Evolutionary conservation across 2,113 vertebrate genomes (phyloP).

Genomic region (Gavia stellata): DNA sequence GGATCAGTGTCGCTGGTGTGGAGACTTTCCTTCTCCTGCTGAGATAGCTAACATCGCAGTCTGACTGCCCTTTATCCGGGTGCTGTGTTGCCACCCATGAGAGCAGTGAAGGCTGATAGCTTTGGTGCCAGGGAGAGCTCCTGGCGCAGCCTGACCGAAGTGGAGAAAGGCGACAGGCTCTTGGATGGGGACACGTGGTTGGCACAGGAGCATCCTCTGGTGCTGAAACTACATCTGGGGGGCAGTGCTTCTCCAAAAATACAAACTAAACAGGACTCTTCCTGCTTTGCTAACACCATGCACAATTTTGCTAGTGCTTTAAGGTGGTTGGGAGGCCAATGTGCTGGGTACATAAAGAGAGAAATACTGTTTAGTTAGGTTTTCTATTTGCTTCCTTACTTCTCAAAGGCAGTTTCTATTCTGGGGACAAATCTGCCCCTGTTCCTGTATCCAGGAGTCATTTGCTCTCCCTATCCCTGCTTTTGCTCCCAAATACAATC

Average conservation of each 20-base stretch:
- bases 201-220: not conserved
- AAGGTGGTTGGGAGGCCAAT: not conserved
- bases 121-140: not conserved
- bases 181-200: rapidly evolving
- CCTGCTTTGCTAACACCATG: not conserved
- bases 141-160: not conserved
- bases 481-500: not conserved
- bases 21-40: not conserved
- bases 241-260: not conserved
- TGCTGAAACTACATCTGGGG: not conserved
- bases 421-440: not conserved
- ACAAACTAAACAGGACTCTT: not conserved
- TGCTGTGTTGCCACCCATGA: rapidly evolving
- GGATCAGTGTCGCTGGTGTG: rapidly evolving
- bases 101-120: not conserved
- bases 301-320: not conserved
- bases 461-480: rapidly evolving
- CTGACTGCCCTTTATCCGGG: not conserved
- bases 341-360: not conserved
- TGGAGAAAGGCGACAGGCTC: rapidly evolving
- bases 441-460: not conserved
- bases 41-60: not conserved
- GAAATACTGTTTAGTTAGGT: not conserved
- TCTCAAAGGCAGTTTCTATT: not conserved
- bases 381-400: not conserved